Conservation (phyloP, 2,888 invertebrate genomes). For the Chalcosyrphus nemorum region DNA sequence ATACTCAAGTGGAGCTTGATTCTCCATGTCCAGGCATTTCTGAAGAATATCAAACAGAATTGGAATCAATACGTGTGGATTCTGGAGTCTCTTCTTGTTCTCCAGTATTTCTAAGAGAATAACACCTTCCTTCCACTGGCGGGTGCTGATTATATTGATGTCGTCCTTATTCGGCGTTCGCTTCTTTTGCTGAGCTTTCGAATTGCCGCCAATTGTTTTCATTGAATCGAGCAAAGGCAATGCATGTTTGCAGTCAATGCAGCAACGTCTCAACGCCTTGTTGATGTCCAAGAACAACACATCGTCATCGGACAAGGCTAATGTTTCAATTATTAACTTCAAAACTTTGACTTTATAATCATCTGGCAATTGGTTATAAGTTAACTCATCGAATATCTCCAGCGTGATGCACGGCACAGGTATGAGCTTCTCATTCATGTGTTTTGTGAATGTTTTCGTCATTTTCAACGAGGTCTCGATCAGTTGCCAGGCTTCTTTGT, state of each 20-base stretch:
- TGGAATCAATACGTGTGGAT: conserved; percentile 87
- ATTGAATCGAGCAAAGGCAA: conserved; percentile 85
- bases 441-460: conserved; percentile 80
- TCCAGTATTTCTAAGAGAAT: conserved; percentile 92
- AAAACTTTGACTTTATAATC: conserved; percentile 83
- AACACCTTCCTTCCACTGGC: conserved; percentile 90
- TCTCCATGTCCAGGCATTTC: conserved; percentile 90
- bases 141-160: conserved; percentile 84
- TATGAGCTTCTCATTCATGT: conserved; percentile 75
- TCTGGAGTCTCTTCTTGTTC: conserved; percentile 90
- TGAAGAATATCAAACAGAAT: conserved; percentile 90
- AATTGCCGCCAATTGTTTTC: conserved; percentile 76
- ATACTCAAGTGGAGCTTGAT: conserved; percentile 92
- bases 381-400: conserved; percentile 75
- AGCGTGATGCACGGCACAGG: conserved; percentile 79
- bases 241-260: conserved; percentile 85
- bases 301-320: conserved; percentile 85
- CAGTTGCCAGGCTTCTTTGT: conserved; percentile 84
- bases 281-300: conserved; percentile 85
- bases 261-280: conserved; percentile 86
- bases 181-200: neutral
- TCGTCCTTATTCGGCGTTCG: neutral
- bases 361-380: conserved; percentile 82
- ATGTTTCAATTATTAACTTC: conserved; percentile 83
- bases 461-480: conserved; percentile 84